Conservation (phyloP, 2,113 vertebrate species). For the Merops nubicus region DNA sequence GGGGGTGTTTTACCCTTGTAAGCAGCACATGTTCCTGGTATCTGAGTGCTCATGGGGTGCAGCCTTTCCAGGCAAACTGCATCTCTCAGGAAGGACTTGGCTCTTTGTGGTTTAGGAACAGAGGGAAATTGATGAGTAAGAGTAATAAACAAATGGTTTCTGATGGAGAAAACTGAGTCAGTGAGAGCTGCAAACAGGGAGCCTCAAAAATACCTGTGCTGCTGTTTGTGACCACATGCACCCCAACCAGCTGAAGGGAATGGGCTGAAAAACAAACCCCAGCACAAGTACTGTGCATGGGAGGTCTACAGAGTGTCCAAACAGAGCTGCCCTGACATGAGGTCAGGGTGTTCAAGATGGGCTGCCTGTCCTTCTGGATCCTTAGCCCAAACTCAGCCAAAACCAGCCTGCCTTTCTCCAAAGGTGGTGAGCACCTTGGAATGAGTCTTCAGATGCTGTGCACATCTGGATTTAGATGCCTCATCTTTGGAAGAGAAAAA, state of each 20-base stretch:
- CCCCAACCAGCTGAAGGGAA: not conserved
- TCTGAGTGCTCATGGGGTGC: not conserved
- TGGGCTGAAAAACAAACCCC: not conserved
- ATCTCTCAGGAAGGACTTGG: not conserved
- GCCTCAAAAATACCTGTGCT: not conserved
- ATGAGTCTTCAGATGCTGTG: not conserved
- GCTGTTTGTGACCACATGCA: not conserved
- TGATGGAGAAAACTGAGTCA: not conserved
- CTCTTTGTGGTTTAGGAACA: not conserved
- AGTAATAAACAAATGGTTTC: not conserved
- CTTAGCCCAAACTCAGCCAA: not conserved
- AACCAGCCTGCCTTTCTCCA: not conserved
- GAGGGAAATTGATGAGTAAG: not conserved
- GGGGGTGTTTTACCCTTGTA: not conserved
- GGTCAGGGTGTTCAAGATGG: not conserved
- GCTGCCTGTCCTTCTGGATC: not conserved
- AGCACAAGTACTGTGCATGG: fast-evolving
- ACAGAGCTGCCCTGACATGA: not conserved
- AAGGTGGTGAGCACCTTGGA: not conserved
- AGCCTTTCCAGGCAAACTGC: not conserved
- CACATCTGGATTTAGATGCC: not conserved
- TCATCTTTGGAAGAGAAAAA: not conserved
- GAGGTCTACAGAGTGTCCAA: too few relatives aligned
- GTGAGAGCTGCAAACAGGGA: not conserved
- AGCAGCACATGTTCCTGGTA: fast-evolving